These are phyloP conservation scores for Mandrillus leucophaeus DNA, from an alignment of 2,113 vertebrate genomes.

Conservation along the genomic window DNA sequence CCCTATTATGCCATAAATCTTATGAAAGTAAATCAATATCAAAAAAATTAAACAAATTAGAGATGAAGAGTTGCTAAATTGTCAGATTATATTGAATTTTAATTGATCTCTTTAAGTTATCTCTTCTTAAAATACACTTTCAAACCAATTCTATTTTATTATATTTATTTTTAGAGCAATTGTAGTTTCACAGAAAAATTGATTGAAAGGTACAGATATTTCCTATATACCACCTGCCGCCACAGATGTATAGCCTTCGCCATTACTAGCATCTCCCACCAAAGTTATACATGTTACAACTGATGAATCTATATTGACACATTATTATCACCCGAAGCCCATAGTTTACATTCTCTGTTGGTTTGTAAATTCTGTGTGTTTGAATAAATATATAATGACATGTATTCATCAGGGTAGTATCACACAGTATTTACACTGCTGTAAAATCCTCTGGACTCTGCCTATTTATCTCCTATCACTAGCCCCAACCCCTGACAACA, in stretches of 20 bases:
- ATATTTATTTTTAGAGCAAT: not conserved
- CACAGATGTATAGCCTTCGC: no score
- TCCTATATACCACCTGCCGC: fast-evolving
- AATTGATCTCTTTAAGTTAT: not conserved
- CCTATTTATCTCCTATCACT: not conserved
- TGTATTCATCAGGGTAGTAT: not conserved
- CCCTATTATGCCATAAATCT: not conserved
- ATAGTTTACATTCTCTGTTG: not conserved
- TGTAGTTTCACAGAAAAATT: not conserved
- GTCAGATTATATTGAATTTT: not conserved
- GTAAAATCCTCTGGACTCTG: not conserved
- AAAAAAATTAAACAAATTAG: not conserved
- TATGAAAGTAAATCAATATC: not conserved
- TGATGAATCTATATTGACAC: not conserved
- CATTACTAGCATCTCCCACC: not conserved
- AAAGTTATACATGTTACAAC: not conserved
- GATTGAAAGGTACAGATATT: not conserved
- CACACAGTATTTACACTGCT: not conserved
- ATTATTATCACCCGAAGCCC: no score
- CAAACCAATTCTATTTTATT: not conserved
- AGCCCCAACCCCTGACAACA: not conserved
- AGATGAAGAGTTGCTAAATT: not conserved
- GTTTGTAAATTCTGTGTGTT: not conserved
- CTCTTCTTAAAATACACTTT: not conserved
- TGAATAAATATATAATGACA: not conserved